Percentiles rank a stretch among this genome's conserved stretches.
Conservation (phyloP, 2,888 invertebrate genomes). For the Mythimna vitellina region DNA sequence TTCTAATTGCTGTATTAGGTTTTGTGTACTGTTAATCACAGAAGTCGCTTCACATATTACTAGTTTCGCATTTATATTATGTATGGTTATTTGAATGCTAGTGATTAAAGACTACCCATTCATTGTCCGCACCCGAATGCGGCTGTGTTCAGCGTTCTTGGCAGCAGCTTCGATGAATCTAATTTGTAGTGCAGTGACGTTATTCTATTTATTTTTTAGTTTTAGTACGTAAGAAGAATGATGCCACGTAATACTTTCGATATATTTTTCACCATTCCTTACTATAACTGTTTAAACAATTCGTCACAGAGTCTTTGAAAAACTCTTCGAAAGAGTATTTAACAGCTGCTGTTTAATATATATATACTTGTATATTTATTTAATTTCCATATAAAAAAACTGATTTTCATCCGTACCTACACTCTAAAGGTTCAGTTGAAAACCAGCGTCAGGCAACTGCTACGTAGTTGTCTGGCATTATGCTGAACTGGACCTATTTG, state of each 20-base stretch:
- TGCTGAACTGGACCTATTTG: no score
- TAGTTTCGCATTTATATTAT: constrained; percentile 2
- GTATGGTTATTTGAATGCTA: not conserved
- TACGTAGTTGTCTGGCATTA: no score
- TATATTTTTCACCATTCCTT: not conserved
- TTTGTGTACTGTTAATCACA: constrained; percentile 6
- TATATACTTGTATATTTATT: no score
- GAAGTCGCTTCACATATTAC: not conserved
- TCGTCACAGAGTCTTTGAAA: no score
- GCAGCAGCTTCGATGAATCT: constrained; percentile 11
- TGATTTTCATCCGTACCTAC: no score
- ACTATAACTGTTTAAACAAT: no score
- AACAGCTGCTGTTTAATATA: no score
- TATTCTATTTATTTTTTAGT: constrained; percentile 9
- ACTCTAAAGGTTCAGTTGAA: no score
- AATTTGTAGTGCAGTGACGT: not conserved
- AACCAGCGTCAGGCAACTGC: no score
- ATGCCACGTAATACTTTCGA: not conserved
- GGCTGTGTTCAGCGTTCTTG: constrained; percentile 21
- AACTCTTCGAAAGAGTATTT: not conserved
- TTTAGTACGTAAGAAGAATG: not conserved
- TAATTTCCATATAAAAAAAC: no score
- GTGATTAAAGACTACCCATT: not conserved
- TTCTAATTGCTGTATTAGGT: constrained; percentile 15
- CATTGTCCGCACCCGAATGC: constrained; percentile 14